Base-by-base conservation (phyloP, 2,888 invertebrate species). In the Ectemnius lituratus region DNA sequence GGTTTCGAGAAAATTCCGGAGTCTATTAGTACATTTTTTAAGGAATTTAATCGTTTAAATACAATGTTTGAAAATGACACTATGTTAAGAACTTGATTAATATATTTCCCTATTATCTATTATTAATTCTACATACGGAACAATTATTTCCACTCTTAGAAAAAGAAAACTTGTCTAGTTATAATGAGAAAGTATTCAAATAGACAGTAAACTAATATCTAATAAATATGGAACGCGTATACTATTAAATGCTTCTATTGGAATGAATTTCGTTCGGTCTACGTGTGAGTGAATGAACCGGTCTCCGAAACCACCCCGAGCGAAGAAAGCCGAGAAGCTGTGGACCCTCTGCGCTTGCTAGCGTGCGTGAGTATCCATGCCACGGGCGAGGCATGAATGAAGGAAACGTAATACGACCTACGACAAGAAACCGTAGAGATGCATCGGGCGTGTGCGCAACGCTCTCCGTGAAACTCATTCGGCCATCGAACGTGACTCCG, bases 391-490 rank as follows among this genome's bases (percentile, higher is more conserved):
- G 46, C 68, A 80, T 86, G 87, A 87, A 88, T 88, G 88, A 84
- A 83, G 71, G 82, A 86, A 83, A 86, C 84, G 88, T 88, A 89
- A 88, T 85, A 73, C 73, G 87, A 88, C 84, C 87, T 85, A 81
- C 79, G 85, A 60, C 72, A 84, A 87, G 89, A 89, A 89, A 85
- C 89, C 90, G 67, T 88, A 88, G 80, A 84, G 73, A 81, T 84
- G 86, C 84, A 72, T 67, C 77, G 74, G 37, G 37, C 37, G 37
- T 37, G 37, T 6, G 11, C 37, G 6, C 37, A 37, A 37, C 37
- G 37, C 37, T 6, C 37, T 6, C 37, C 37, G 6, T 6, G 37
- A 37, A 37, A 37, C 8, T 37, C 37, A 37, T 37, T 37, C 60
- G 52, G 62, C 67, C 62, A 37, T 64, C 69, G 58, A 65, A 70